Evolutionary conservation across 2,888 invertebrate species (phyloP).

Genomic region (Lycocerus yunnanus): DNA sequence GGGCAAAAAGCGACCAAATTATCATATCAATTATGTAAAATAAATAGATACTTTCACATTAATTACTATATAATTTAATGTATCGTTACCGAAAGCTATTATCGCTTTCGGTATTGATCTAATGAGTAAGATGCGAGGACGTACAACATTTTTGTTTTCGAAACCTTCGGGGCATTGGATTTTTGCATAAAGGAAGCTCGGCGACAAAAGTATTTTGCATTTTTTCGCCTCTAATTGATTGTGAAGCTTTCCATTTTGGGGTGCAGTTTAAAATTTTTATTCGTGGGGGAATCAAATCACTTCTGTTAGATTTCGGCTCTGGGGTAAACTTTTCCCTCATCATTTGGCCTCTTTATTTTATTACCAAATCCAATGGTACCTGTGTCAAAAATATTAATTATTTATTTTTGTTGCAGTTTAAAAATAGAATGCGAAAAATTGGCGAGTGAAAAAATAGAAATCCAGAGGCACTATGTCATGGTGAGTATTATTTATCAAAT

Average conservation of each 20-base stretch:
- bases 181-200: not conserved
- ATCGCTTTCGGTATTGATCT: constrained; percentile 6
- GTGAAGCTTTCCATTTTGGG: not conserved
- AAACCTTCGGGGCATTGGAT: not conserved
- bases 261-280: not conserved
- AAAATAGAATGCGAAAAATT: constrained; percentile 98
- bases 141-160: not conserved
- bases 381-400: constrained; percentile 9
- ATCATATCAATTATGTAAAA: constrained; percentile 22
- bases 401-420: constrained; percentile 69
- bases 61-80: constrained; percentile 7
- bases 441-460: constrained; percentile 96
- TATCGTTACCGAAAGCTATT: not conserved
- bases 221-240: not conserved
- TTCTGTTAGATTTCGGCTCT: not conserved
- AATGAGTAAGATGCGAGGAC: constrained; percentile 2
- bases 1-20: constrained; percentile 20
- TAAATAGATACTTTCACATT: constrained; percentile 18
- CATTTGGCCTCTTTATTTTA: not conserved
- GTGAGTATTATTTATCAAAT: constrained; percentile 68
- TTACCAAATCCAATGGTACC: not conserved
- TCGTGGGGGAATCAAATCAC: not conserved
- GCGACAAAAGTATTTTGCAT: too few relatives aligned
- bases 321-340: not conserved
- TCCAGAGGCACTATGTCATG: constrained; percentile 99